Percentiles rank a stretch among this genome's conserved stretches.
Conservation (phyloP, 2,113 vertebrate species). For the Bubo bubo region DNA sequence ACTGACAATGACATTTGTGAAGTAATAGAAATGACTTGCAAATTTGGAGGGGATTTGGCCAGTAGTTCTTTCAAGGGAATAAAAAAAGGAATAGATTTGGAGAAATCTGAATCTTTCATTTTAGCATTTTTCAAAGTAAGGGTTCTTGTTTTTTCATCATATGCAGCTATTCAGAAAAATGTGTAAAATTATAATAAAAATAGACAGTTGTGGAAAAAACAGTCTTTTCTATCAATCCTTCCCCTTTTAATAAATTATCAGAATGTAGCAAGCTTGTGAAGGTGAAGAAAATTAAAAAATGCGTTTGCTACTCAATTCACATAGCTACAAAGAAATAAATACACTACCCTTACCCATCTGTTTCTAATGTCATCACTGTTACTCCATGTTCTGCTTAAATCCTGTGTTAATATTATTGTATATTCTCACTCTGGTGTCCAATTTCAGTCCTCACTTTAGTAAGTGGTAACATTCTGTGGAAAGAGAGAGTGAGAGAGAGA, state of each 20-base stretch:
- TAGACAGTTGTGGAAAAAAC: neutral
- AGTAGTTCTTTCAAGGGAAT: neutral
- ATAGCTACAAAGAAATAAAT: neutral
- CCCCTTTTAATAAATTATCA: neutral
- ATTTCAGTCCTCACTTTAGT: neutral
- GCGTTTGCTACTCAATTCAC: neutral
- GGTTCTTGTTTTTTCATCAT: neutral
- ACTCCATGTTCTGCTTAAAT: neutral
- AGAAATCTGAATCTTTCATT: neutral
- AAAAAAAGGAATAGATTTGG: neutral
- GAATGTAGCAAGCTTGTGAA: neutral
- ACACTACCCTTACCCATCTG: neutral
- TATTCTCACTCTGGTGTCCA: neutral
- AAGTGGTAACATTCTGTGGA: neutral
- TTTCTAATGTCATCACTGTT: neutral
- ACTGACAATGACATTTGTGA: neutral
- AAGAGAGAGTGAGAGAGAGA: neutral
- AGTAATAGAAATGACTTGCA: neutral
- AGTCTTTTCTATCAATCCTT: neutral
- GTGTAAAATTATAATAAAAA: neutral
- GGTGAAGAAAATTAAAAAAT: neutral
- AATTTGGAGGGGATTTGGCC: neutral
- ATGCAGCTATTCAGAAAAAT: neutral
- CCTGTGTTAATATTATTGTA: neutral
- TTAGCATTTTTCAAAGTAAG: neutral